phyloP scores from a whole-genome alignment of 2,888 invertebrate genomes.

The Scrobipalpa atriplicella region DNA sequence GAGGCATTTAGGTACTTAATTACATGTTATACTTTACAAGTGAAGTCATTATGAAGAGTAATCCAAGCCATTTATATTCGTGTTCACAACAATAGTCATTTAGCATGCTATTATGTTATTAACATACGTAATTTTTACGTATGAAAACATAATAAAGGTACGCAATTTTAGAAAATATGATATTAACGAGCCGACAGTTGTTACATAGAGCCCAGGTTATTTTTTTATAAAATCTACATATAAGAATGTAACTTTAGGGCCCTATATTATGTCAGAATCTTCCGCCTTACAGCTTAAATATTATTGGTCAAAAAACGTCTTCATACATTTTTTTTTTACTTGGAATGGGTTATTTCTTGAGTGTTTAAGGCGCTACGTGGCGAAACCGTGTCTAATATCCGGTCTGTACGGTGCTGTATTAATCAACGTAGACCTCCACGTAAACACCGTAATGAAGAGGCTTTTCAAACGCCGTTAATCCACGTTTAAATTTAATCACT shows the following conservation, averaged over 20 bases:
- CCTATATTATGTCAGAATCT: too few relatives aligned
- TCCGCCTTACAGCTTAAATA: too few relatives aligned
- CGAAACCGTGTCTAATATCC: conserved; percentile 1
- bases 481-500: conserved; percentile 10
- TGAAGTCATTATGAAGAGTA: not conserved
- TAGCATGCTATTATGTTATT: not conserved
- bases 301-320: too few relatives aligned
- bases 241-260: too few relatives aligned
- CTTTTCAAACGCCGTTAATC: conserved; percentile 5
- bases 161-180: too few relatives aligned
- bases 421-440: not conserved
- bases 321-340: too few relatives aligned
- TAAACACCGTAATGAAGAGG: conserved; percentile 18
- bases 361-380: not conserved
- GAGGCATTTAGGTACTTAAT: not conserved
- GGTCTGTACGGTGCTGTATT: conserved; percentile 12
- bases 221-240: too few relatives aligned
- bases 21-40: not conserved
- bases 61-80: conserved; percentile 8
- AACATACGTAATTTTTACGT: not conserved
- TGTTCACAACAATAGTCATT: not conserved
- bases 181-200: too few relatives aligned
- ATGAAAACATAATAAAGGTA: not conserved
- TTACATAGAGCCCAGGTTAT: too few relatives aligned
- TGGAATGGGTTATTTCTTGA: too few relatives aligned